Conservation (phyloP, 2,797 vertebrate species). For the Siniperca obscura region DNA sequence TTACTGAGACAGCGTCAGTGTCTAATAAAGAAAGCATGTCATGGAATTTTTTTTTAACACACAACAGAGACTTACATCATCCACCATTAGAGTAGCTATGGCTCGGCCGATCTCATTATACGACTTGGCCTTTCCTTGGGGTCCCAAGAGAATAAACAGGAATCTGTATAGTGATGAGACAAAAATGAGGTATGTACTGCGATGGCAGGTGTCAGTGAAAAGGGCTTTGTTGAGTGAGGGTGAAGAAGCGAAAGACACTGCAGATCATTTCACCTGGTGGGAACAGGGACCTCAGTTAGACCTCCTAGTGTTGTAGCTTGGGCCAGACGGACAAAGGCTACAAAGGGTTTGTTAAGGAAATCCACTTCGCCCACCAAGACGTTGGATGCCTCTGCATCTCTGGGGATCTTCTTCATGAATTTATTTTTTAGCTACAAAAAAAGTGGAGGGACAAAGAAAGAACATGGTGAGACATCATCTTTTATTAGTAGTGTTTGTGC, state of each 20-base stretch:
- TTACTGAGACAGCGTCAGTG: not conserved
- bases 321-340: slow-evolving; percentile 93
- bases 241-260: not conserved
- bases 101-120: slow-evolving; percentile 98
- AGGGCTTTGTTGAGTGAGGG: not conserved
- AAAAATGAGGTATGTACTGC: slow-evolving; percentile 12
- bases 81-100: slow-evolving; percentile 97
- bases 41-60: slow-evolving; percentile 13
- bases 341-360: slow-evolving; percentile 95
- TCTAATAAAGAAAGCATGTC: not conserved
- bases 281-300: slow-evolving; percentile 95
- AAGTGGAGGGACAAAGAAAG: not conserved
- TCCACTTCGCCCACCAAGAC: slow-evolving; percentile 97
- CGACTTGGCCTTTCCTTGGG: slow-evolving; percentile 95
- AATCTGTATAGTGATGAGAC: slow-evolving; percentile 75
- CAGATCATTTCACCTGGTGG: slow-evolving; percentile 89
- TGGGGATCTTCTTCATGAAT: slow-evolving; percentile 99
- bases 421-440: slow-evolving; percentile 92
- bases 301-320: slow-evolving; percentile 94
- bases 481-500: not conserved
- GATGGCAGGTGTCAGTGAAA: not conserved
- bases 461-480: not conserved
- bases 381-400: slow-evolving; percentile 96
- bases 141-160: slow-evolving; percentile 85
- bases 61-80: slow-evolving; percentile 88